Percentiles rank a stretch among this genome's conserved stretches.
Conservation (phyloP, 2,888 invertebrate genomes). For the Liopterus haemorrhoidalis region DNA sequence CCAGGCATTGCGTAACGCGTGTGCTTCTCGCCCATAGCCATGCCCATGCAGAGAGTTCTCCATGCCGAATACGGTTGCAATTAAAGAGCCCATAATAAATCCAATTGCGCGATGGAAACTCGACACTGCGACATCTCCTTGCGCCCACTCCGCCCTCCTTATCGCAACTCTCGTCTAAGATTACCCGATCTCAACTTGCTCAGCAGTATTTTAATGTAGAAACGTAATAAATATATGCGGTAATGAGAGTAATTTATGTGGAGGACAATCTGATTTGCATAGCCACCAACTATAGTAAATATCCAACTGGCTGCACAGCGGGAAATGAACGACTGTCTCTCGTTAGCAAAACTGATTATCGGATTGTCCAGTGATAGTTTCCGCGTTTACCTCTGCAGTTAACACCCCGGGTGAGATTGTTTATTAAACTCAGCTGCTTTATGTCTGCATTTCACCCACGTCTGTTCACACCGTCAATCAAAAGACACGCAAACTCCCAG, state of each 20-base stretch:
- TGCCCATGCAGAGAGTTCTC: constrained; percentile 1
- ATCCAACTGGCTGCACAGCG: background rate
- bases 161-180: background rate
- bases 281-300: too few species aligned
- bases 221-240: constrained; percentile 38
- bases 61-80: constrained; percentile 10
- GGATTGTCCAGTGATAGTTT: background rate
- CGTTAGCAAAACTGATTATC: constrained; percentile 1
- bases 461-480: too few species aligned
- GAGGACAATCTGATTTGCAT: constrained; percentile 38
- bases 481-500: too few species aligned
- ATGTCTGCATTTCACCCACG: too few species aligned
- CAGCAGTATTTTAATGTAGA: constrained; percentile 33
- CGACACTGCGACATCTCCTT: background rate
- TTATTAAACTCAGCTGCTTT: too few species aligned
- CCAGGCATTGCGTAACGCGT: background rate
- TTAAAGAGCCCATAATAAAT: constrained; percentile 9
- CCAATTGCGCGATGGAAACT: background rate
- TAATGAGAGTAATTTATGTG: constrained; percentile 41
- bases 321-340: background rate
- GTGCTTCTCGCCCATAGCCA: background rate
- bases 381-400: background rate
- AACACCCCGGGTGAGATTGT: background rate
- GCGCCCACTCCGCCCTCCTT: background rate
- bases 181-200: background rate